Conservation (phyloP, 2,888 invertebrate genomes). For the Laothoe populi region DNA sequence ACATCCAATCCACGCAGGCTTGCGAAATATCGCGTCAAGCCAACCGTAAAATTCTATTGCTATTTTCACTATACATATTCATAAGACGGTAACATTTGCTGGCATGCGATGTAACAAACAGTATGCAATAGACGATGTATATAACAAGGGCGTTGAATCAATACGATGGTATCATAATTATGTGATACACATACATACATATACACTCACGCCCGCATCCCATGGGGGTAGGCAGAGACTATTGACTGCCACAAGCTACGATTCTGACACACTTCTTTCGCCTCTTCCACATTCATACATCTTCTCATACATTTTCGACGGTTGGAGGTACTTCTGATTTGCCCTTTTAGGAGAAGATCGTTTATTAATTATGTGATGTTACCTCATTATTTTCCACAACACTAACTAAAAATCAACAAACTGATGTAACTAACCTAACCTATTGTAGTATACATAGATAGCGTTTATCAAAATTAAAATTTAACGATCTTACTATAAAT, state of each 20-base stretch:
- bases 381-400: background rate
- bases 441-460: no score
- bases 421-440: background rate
- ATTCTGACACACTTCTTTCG: no score
- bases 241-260: no score
- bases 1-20: slow-evolving; percentile 17
- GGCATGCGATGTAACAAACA: slow-evolving; percentile 13
- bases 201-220: no score
- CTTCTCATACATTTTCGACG: no score
- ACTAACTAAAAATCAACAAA: background rate
- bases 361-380: background rate
- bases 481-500: no score
- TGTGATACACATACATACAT: no score
- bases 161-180: background rate
- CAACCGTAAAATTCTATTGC: slow-evolving; percentile 22
- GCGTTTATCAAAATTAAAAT: no score
- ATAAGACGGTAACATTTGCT: slow-evolving; percentile 8
- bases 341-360: no score
- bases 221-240: no score
- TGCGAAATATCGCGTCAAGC: slow-evolving; percentile 19
- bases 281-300: no score
- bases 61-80: slow-evolving; percentile 23
- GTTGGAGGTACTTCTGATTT: no score
- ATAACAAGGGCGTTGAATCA: slow-evolving; percentile 5
- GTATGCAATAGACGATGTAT: background rate